Conservation (phyloP, 2,888 invertebrate species). For the Escarpia spicata region DNA sequence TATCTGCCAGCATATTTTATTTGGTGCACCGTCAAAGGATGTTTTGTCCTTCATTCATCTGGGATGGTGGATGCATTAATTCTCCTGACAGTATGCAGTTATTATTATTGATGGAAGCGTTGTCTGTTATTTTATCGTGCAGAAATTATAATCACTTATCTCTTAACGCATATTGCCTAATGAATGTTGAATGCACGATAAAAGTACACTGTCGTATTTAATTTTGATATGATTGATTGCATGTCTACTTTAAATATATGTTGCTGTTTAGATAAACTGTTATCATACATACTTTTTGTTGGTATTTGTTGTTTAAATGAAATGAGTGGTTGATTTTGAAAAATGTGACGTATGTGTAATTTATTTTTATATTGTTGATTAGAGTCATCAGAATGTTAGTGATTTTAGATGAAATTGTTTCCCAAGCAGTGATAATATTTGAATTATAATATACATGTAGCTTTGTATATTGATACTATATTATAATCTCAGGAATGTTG, state of each 20-base stretch:
- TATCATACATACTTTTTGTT: neutral
- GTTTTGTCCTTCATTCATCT: too few species aligned
- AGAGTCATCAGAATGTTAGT: neutral
- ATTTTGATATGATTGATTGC: neutral
- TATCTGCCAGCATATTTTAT: too few species aligned
- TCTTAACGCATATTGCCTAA: neutral
- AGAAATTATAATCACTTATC: neutral
- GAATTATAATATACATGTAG: too few species aligned
- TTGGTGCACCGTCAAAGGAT: too few species aligned
- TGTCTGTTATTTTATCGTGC: neutral
- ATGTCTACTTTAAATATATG: neutral
- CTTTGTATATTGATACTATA: neutral
- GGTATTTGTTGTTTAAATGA: neutral
- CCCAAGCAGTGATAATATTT: too few species aligned
- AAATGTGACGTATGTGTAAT: neutral
- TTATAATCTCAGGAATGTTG: neutral
- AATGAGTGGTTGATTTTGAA: neutral
- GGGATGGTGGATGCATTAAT: neutral
- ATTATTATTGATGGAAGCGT: neutral
- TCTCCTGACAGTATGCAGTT: neutral
- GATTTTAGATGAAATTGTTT: neutral
- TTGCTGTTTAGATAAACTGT: neutral
- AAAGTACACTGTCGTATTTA: neutral
- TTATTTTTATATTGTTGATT: neutral
- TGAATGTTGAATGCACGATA: neutral